These are phyloP conservation scores for Buphagus erythrorhynchus DNA, from an alignment of 2,797 vertebrate species.

Conservation along the genomic window DNA sequence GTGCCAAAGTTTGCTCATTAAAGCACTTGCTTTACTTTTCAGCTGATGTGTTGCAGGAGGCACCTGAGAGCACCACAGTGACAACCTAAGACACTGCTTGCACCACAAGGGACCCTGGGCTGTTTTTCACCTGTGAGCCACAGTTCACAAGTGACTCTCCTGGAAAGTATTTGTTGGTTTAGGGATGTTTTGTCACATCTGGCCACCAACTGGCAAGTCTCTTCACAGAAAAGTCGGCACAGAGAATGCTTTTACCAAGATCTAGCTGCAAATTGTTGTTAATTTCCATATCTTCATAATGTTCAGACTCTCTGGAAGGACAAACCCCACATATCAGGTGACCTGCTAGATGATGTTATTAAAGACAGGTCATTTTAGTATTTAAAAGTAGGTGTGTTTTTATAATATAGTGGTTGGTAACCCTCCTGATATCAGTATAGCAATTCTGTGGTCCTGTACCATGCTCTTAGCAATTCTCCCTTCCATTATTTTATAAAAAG, in stretches of 20 bases:
- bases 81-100: background rate
- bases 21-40: background rate
- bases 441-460: background rate
- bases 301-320: background rate
- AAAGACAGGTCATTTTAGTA: background rate
- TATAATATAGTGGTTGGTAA: background rate
- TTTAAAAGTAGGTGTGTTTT: background rate
- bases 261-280: background rate
- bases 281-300: background rate
- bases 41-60: background rate
- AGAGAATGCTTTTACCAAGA: background rate
- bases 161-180: constrained; percentile 18
- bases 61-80: background rate
- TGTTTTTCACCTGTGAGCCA: constrained; percentile 23
- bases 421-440: background rate
- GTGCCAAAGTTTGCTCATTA: background rate
- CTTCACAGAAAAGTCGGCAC: background rate
- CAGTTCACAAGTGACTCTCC: background rate
- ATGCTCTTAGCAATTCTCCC: background rate
- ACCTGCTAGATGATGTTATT: background rate
- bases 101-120: background rate
- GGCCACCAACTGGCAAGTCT: background rate
- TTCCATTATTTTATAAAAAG: background rate
- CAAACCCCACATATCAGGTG: background rate
- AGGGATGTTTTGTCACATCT: background rate